Evolutionary conservation across 64 coral and sea anemone species (phyloP), one percentile per base, ranked within the genome.

Genomic region (Actinia equina): DNA sequence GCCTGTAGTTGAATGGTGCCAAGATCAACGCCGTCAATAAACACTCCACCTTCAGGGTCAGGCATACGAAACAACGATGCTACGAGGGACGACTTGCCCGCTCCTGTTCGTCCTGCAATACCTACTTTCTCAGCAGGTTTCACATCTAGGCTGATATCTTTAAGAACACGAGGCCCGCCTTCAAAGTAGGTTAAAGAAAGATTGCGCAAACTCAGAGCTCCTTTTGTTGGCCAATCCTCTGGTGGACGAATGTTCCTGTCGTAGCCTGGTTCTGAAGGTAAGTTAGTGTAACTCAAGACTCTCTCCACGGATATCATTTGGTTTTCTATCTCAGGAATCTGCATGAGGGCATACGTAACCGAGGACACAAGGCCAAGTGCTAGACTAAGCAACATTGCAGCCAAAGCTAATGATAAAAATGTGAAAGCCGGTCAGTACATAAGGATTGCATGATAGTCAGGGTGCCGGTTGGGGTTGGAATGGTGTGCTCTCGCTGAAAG

Each of bases 1-100:
- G 86, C 81, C 42, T 88, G 86, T 30, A 94, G 17, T 37, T 94
- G 87, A 11, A 94, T 58, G 67, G 86, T 61, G 42, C 25, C 88
- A 78, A 94, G 63, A 52, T 83, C 83, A 16, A 94, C 86, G 1
- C 85, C 89, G 51, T 91, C 93, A 45, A 94, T 85, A 54, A 79
- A 61, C 6, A 91, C 69, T n/a, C 56, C 46, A 16, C 93, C 93
- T 17, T 77, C 80, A 17, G 93, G 93, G 16, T 94, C 93, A 63
- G 93, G 93, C 89, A 91, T 20, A 57, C 55, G 55, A 57, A 57
- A 57, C 55, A 57, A 57, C 6, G 55, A 57, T 57, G 55, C 55
- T 0, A 94, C 51, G n/a, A 94, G 23, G 9, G 89, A 94, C 8
- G 93, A 94, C 64, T 94, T 94, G 1, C 93, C 93, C 5, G 93